Percentiles rank a stretch among this genome's conserved stretches.
phyloP scores from a whole-genome alignment of 2,113 vertebrate genomes.

The Paradoxurus hermaphroditus region DNA sequence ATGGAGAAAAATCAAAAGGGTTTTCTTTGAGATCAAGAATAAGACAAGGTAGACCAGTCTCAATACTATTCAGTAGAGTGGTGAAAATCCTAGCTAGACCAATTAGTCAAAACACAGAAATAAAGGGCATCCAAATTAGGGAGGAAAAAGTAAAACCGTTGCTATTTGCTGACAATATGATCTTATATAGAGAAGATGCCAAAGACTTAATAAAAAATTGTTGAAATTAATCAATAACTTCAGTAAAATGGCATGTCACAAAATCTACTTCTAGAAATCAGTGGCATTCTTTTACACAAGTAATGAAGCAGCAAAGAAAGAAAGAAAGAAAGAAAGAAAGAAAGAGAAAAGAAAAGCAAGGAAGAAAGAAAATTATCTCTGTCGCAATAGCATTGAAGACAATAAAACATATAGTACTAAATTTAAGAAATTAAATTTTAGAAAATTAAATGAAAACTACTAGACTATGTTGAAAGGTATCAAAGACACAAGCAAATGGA shows the following conservation, averaged over 20 bases:
- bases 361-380: background rate
- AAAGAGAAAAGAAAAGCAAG: background rate
- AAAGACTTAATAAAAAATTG: background rate
- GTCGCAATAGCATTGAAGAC: background rate
- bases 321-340: background rate
- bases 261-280: background rate
- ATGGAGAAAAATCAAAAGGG: background rate
- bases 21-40: background rate
- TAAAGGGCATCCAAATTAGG: background rate
- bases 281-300: background rate
- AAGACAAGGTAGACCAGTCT: background rate
- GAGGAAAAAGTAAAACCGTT: background rate
- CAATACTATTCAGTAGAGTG: background rate
- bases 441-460: background rate
- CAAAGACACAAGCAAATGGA: background rate
- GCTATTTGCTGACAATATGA: background rate
- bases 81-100: background rate
- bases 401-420: background rate
- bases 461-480: background rate
- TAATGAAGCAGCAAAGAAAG: background rate
- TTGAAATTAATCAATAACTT: background rate
- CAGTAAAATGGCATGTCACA: background rate
- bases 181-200: background rate
- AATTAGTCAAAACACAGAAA: background rate
- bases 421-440: background rate